Conservation (phyloP, 1,140 invertebrate genomes). For the Pararge aegeria region DNA sequence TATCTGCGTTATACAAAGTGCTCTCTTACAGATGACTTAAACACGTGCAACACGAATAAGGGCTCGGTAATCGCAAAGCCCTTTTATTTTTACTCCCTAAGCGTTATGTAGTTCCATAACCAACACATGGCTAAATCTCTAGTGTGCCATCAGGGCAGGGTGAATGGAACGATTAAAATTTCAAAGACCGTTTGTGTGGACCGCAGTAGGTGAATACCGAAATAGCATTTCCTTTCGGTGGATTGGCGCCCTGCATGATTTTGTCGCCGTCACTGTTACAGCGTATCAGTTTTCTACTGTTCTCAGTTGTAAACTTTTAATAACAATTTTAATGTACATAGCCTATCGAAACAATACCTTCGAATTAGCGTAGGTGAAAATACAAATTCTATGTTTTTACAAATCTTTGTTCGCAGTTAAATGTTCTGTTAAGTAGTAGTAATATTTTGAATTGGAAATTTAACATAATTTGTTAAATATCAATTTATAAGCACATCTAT, state of each 20-base stretch:
- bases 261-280: conserved; percentile 11
- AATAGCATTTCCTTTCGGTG: conserved; percentile 63
- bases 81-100: conserved; percentile 19
- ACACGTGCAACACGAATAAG: conserved; percentile 8
- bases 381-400: too few relatives aligned
- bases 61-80: conserved; percentile 6
- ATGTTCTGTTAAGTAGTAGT: too few relatives aligned
- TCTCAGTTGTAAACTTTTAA: too few relatives aligned
- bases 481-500: too few relatives aligned
- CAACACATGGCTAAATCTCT: conserved; percentile 45
- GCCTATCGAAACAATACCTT: too few relatives aligned
- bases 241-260: conserved; percentile 47
- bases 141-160: conserved; percentile 61
- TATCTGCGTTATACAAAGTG: not conserved
- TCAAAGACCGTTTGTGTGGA: conserved; percentile 61
- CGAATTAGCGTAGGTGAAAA: too few relatives aligned
- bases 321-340: too few relatives aligned
- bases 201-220: conserved; percentile 44
- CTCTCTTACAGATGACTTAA: conserved; percentile 5
- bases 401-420: too few relatives aligned
- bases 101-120: conserved; percentile 29
- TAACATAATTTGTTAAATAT: too few relatives aligned
- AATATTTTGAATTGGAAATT: too few relatives aligned
- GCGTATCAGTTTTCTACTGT: not conserved
- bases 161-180: conserved; percentile 77